These are phyloP conservation scores for Sitta europaea DNA, from an alignment of 2,113 vertebrate genomes.

Conservation along the genomic window DNA sequence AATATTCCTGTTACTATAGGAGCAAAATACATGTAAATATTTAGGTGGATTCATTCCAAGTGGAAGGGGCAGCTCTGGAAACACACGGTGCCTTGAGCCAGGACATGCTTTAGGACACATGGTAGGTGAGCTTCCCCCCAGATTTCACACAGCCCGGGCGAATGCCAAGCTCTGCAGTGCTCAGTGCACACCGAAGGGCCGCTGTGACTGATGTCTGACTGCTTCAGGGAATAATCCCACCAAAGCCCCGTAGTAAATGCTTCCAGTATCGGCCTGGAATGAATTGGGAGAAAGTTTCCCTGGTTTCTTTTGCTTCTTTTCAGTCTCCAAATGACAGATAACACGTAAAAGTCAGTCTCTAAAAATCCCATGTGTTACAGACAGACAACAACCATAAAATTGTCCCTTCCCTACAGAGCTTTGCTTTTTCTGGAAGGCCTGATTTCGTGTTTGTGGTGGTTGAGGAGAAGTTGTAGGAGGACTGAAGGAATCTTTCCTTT, in stretches of 20 bases:
- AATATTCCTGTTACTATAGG: conserved; percentile 35
- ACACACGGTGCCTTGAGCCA: background rate
- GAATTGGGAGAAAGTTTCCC: conserved; percentile 13
- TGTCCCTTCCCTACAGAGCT: background rate
- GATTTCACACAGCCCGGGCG: background rate
- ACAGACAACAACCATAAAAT: background rate
- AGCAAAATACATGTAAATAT: conserved; percentile 45
- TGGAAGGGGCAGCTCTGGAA: background rate
- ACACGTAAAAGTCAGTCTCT: background rate
- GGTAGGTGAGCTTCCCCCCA: background rate
- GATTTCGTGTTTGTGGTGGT: background rate
- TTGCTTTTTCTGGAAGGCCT: background rate
- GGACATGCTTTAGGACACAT: background rate
- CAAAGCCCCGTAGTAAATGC: background rate
- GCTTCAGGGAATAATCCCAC: conserved; percentile 2
- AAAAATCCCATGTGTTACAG: background rate
- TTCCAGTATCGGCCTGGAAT: conserved; percentile 6
- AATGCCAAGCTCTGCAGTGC: background rate
- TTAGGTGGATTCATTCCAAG: conserved; percentile 7
- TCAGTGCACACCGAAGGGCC: background rate
- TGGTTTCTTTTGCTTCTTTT: conserved; percentile 29
- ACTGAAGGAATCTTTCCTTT: background rate
- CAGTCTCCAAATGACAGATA: background rate
- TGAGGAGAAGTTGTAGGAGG: background rate
- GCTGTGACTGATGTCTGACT: background rate